phyloP scores from a whole-genome alignment of 2,797 vertebrate species.

The Chaetophractus vellerosus region DNA sequence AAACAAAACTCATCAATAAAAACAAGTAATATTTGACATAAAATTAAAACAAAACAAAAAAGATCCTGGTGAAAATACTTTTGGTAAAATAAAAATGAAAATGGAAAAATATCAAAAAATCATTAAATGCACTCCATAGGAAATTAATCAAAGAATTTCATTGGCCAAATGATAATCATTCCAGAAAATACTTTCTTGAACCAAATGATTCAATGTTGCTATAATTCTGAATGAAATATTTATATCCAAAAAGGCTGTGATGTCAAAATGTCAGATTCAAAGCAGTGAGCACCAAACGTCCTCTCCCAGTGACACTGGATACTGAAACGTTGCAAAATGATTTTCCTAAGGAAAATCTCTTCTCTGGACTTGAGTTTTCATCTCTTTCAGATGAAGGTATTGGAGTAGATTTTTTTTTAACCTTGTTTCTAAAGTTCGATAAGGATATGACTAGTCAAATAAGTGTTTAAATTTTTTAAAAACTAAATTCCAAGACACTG shows the following conservation, averaged over 20 bases:
- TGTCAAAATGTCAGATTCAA: conserved; percentile 34
- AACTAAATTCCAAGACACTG: conserved; percentile 1
- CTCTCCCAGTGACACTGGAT: not conserved
- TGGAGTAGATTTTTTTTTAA: conserved; percentile 11
- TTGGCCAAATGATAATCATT: not conserved
- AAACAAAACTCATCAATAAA: conserved; percentile 58
- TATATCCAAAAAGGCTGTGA: conserved; percentile 36
- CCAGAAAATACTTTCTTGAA: not conserved
- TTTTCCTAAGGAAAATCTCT: conserved; percentile 18
- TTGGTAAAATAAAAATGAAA: conserved; percentile 68
- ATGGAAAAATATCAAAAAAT: conserved; percentile 54
- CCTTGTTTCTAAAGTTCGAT: conserved; percentile 46
- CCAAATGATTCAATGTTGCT: conserved; percentile 36
- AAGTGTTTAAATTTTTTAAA: conserved; percentile 19
- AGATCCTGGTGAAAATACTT: conserved; percentile 64
- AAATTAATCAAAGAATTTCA: conserved; percentile 72
- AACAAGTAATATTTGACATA: conserved; percentile 67
- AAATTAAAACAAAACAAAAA: conserved; percentile 61
- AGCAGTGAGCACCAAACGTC: not conserved
- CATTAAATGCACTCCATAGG: conserved; percentile 23
- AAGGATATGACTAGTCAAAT: not conserved
- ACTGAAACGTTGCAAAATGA: not conserved
- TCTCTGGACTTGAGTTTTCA: not conserved
- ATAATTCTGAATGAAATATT: conserved; percentile 42
- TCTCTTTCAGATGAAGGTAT: not conserved